Evolutionary conservation across 1,140 invertebrate genomes (phyloP), one percentile per base, ranked within the genome.

Genomic region (Atta cephalotes): DNA sequence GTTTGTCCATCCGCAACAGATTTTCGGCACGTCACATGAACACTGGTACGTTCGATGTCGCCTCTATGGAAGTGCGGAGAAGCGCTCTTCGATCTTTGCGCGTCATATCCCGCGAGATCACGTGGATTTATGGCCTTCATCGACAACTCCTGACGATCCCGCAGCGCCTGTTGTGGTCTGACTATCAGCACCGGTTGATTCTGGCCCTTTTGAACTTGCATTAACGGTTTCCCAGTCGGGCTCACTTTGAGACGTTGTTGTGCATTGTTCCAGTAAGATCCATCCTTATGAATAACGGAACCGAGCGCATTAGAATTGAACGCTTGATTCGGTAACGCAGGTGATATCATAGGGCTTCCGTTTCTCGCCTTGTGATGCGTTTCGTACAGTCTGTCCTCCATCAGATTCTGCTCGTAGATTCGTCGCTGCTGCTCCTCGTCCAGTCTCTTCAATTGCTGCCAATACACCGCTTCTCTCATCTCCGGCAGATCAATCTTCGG

Each of bases 171-270:
- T 45, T 94, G 94, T 0, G 94, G 94, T 25, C 94, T 85, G 0
- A 94, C 94, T 3, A 95, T 92, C 2, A 95, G 63, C 21, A 94
- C 93, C 0, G 94, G 94, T 63, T 95, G 94, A 28, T 94, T 94
- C 74, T 93, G 94, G 0, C 88, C 90, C 16, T 95, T 95, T 21
- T 92, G 90, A 9, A 91, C 89, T 10, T 91, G 90, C 89, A 93
- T 93, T 35, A 94, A 93, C 7, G 93, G 93, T 12, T 94, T 94
- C 0, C 92, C 92, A 0, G 87, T 76, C 18, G 92, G 91, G 31
- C 63, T 86, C 18, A 49, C 76, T 71, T 82, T 90, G 1, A 78
- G 12, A 16, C 82, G 71, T n/a, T 90, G 89, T 25, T 87, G 74
- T 58, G 81, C 90, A 12, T 78, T 91, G 31, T 28, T 51, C 87